These are phyloP conservation scores for Numida meleagris DNA, from an alignment of 2,113 vertebrate genomes.

Conservation along the genomic window DNA sequence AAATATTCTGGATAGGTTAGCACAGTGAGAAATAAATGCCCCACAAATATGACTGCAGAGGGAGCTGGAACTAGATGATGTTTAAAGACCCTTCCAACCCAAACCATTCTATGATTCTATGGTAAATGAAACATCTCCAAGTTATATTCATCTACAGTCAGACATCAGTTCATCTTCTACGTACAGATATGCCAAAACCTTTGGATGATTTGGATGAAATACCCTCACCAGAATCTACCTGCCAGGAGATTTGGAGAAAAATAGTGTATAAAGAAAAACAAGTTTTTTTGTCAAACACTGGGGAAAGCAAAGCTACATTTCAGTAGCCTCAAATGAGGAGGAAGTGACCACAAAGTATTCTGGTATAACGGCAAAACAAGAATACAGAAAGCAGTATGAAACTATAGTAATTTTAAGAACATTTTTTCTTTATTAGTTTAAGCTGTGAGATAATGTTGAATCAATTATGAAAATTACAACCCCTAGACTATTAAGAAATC, in stretches of 20 bases:
- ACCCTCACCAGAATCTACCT: neutral
- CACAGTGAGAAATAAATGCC: neutral
- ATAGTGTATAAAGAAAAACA: neutral
- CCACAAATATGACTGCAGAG: neutral
- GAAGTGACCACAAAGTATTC: neutral
- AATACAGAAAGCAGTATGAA: rapidly evolving
- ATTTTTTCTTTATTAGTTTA: neutral
- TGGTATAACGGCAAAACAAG: neutral
- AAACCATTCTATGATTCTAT: neutral
- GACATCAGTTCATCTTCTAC: neutral
- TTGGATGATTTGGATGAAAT: neutral
- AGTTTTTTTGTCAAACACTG: neutral
- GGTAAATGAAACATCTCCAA: neutral
- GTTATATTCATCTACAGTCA: neutral
- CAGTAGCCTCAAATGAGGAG: neutral
- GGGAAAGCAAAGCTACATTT: neutral
- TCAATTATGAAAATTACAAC: neutral
- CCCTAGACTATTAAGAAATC: neutral
- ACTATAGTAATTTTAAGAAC: neutral
- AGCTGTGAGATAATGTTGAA: neutral
- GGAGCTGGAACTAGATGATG: neutral
- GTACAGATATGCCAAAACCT: neutral
- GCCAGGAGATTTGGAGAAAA: neutral
- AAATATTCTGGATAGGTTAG: neutral
- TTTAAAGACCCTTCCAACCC: neutral